Base-by-base conservation (phyloP, 2,113 vertebrate genomes). In the Piprites chloris region DNA sequence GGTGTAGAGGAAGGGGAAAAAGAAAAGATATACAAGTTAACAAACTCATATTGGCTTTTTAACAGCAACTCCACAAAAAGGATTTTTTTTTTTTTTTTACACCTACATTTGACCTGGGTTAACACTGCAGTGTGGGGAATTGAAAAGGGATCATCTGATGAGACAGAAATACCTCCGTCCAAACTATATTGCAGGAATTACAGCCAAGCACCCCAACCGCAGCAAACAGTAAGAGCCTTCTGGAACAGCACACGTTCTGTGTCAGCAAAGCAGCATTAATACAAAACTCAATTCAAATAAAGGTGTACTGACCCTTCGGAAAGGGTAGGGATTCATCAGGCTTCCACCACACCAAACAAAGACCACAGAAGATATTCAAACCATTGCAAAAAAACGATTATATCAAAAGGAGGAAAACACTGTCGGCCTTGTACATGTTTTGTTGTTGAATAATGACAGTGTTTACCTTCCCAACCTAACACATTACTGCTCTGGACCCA, bases 391-490 rank as follows among this genome's bases (percentile, higher is more conserved):
- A 90, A 87, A 92, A 97, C 84, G 86, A 96, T 94, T 96, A 95
- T 81, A 97, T 97, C 94, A 96, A 89, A 96, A 72, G 33, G 62
- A 86, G 73, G 90, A 95, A 96, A 96, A 81, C 93, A 86, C 46
- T 91, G 91, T 93, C 96, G 97, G 88, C 82, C 68, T 89, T 35
- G 28, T 72, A 44, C 7, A 9, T 6, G 1, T 75, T 96, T 88
- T 50, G 5, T 44, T 87, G 91, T 68, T 95, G 79, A 96, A 94
- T 95, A 93, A 96, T 92, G 96, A 94, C 95, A 97, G 83, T 96
- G 95, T 96, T 97, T 97, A 97, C 95, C 93, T 96, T 96, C 81
- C 87, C 76, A 83, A 87, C 24, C 14, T 93, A 97, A 97, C 24
- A 20, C 92, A 97, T 96, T 95, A 91, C 85, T 68, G 63, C 94